phyloP scores from a whole-genome alignment of 2,888 invertebrate genomes.

The Melanostoma scalare region DNA sequence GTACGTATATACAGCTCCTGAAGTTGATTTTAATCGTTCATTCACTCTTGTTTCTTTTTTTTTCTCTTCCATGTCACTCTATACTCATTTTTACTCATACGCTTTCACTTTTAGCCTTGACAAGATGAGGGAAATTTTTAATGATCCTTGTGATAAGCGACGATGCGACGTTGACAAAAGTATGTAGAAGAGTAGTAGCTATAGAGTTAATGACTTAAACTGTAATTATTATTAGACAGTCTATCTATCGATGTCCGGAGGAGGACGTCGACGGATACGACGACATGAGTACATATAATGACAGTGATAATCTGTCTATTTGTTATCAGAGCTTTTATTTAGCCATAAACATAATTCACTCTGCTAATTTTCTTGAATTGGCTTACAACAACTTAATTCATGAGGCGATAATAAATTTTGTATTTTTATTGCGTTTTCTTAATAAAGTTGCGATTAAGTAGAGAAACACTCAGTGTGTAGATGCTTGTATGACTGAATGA shows the following conservation, averaged over 20 bases:
- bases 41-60: constrained; percentile 1
- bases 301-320: constrained; percentile 67
- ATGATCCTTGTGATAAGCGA: constrained; percentile 59
- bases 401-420: constrained; percentile 44
- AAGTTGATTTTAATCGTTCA: constrained; percentile 67
- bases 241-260: constrained; percentile 36
- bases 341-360: constrained; percentile 58
- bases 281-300: constrained; percentile 47
- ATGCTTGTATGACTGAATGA: too few relatives aligned
- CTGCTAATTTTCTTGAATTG: constrained; percentile 59
- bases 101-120: constrained; percentile 40
- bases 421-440: constrained; percentile 31
- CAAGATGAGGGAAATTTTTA: constrained; percentile 41
- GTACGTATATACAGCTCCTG: constrained; percentile 5
- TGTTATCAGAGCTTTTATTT: constrained; percentile 19
- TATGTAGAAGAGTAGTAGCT: background rate
- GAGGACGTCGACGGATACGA: background rate
- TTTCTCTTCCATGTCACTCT: constrained; percentile 34
- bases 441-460: constrained; percentile 41
- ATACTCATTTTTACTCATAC: constrained; percentile 5
- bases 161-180: background rate
- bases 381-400: constrained; percentile 51
- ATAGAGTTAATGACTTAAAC: constrained; percentile 56
- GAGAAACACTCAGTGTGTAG: background rate
- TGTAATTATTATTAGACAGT: constrained; percentile 57